Percentiles rank a stretch among this genome's conserved stretches.
phyloP scores from a whole-genome alignment of 2,797 vertebrate genomes.

The Echiichthys vipera region DNA sequence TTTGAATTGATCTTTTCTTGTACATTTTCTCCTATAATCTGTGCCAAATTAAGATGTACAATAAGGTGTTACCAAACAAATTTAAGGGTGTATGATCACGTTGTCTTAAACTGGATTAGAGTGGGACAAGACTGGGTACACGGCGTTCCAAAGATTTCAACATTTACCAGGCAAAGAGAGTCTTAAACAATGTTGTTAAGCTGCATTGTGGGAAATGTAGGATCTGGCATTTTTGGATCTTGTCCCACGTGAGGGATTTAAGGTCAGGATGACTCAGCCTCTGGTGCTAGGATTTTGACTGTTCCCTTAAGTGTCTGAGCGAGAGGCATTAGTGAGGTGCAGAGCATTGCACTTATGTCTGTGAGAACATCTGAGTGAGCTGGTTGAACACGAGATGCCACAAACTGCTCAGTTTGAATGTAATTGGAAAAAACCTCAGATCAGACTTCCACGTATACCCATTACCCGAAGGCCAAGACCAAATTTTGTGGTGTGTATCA shows the following conservation, averaged over 20 bases:
- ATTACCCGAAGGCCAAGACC: slow-evolving; percentile 25
- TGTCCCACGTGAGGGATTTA: not conserved
- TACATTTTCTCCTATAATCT: not conserved
- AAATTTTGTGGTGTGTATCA: slow-evolving; percentile 38
- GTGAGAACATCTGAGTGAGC: slow-evolving; percentile 7
- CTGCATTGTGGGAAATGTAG: not conserved
- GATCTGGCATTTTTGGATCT: not conserved
- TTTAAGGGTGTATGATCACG: not conserved
- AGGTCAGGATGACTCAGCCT: not conserved
- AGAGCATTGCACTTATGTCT: not conserved
- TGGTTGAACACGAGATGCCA: slow-evolving; percentile 11
- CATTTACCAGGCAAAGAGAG: not conserved
- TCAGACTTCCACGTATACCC: slow-evolving; percentile 60
- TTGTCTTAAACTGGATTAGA: too few relatives aligned
- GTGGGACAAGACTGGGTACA: not conserved
- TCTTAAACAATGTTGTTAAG: not conserved
- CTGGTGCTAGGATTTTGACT: not conserved
- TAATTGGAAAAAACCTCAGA: slow-evolving; percentile 39
- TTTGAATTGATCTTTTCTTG: not conserved
- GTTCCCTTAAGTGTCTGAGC: not conserved
- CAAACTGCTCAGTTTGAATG: slow-evolving; percentile 41
- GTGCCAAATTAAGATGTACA: too few relatives aligned
- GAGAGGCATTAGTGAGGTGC: not conserved
- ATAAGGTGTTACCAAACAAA: not conserved
- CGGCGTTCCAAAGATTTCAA: not conserved